Base-by-base conservation (phyloP, 92 coral and sea anemone genomes). In the Epizoanthus fatuus region DNA sequence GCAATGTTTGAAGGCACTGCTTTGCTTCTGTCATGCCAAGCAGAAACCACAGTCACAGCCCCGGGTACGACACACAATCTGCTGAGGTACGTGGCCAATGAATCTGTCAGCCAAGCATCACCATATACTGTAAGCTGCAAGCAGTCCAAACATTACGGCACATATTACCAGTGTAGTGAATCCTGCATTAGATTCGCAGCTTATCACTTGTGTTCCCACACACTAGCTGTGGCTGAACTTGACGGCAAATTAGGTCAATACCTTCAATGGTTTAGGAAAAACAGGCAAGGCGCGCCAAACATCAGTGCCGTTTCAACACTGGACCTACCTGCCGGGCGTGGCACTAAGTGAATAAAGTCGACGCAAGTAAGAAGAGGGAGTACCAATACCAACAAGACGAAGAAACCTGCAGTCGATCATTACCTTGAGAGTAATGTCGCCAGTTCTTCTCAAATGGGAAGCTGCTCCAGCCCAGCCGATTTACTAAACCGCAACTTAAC, bases 241-340 rank as follows among this genome's bases (percentile, higher is more conserved):
- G 75, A 81, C 69, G 91, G 81, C 14, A 37, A 42, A 53, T 75
- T 81, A 35, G 52, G 37, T 53, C 51, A 39, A 38, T 81, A 54
- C 66, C 32, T 87, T 47, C 3, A 81, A 49, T 81, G 80, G 57
- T 87, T 70, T 72, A 20, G 63, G 16, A 53, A 63, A 12, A 81
- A 53, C 39, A 70, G 58, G 10, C 81, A 81, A 13, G 77, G 65
- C 44, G 71, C 74, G 13, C 9, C 89, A 11, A 79, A 64, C 17
- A 4, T 89, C 7, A 55, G 59, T 63, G 84, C 86, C n/a, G 45
- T 84, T 37, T 63, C 64, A 40, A 63, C 59, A 15, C 35, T 89
- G 38, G 92, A 89, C 75, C 85, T 83, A 37, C 84, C 88, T 58
- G 29, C 70, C 62, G 68, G 84, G 5, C 76, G 81, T 65, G 92